Conservation (phyloP, 2,888 invertebrate species). For the Bedellia somnulentella region DNA sequence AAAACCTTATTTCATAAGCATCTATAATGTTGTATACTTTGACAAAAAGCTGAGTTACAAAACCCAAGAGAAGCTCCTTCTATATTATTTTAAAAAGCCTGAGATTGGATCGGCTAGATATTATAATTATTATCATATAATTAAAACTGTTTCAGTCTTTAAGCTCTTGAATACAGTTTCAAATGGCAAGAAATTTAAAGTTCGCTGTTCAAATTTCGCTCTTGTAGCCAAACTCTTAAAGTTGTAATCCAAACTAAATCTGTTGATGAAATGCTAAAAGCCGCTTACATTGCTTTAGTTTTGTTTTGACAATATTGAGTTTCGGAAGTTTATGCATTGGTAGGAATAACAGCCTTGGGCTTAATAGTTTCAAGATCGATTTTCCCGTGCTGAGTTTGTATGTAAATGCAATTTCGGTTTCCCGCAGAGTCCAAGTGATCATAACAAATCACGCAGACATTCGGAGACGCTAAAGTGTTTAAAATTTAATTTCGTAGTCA, state of each 20-base stretch:
- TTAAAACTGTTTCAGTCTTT: not conserved
- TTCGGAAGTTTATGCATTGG: conserved; percentile 16
- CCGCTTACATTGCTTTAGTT: conserved; percentile 18
- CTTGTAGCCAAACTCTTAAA: not conserved
- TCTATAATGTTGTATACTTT: too few species aligned
- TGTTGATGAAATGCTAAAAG: not conserved
- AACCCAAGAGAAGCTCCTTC: too few species aligned
- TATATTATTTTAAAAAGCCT: too few species aligned
- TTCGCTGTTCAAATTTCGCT: not conserved
- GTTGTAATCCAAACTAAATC: not conserved
- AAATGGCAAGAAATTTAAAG: not conserved
- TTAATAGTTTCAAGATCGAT: conserved; percentile 15
- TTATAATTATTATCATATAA: not conserved
- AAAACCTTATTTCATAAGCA: too few species aligned
- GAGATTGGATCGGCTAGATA: too few species aligned
- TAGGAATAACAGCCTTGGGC: conserved; percentile 15
- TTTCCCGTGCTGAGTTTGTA: conserved; percentile 16
- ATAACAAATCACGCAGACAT: conserved; percentile 59
- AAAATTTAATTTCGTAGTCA: too few species aligned
- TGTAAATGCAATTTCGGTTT: conserved; percentile 37
- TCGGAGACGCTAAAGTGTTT: too few species aligned
- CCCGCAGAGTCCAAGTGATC: conserved; percentile 45
- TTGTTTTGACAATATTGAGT: conserved; percentile 38
- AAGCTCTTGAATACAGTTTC: not conserved
- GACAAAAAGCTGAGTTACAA: too few species aligned